phyloP scores from a whole-genome alignment of 1,140 invertebrate genomes.

The Coelopa frigida region DNA sequence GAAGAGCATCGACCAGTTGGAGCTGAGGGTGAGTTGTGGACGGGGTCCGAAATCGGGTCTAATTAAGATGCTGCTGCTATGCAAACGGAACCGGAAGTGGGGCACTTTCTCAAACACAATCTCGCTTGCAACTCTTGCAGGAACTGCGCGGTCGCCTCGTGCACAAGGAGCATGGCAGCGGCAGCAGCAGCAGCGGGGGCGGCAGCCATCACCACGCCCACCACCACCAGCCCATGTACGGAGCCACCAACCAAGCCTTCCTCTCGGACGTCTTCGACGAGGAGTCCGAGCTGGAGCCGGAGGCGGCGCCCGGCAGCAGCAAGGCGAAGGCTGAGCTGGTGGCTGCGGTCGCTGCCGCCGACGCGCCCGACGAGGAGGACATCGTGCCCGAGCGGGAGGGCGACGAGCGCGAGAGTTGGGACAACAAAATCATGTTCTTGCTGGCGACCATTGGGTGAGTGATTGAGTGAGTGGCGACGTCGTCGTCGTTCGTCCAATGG shows the following conservation, averaged over 20 bases:
- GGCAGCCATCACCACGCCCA: constrained; percentile 31
- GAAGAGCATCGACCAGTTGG: constrained; percentile 73
- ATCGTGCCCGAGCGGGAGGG: constrained; percentile 66
- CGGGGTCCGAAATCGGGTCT: neutral
- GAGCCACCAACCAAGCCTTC: constrained; percentile 78
- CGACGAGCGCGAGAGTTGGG: constrained; percentile 85
- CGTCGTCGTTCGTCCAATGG: too few species aligned
- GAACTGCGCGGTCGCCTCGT: constrained; percentile 72
- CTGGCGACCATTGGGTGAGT: constrained; percentile 73
- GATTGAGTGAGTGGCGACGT: too few species aligned
- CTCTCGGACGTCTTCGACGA: constrained; percentile 66
- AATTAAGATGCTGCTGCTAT: neutral
- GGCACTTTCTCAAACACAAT: neutral
- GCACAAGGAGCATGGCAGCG: constrained; percentile 57
- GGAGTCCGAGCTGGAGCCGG: constrained; percentile 48
- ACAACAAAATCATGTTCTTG: constrained; percentile 85
- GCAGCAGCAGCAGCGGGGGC: constrained; percentile 43
- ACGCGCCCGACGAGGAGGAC: constrained; percentile 60
- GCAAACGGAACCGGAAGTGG: neutral
- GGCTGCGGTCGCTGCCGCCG: constrained; percentile 55
- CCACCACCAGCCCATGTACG: constrained; percentile 58
- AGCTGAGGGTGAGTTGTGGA: constrained; percentile 58
- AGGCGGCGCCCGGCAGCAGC: constrained; percentile 41
- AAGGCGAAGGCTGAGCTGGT: constrained; percentile 48
- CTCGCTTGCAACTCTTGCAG: constrained; percentile 15